Evolutionary conservation across 2,888 invertebrate genomes (phyloP), one percentile per base, ranked within the genome.

Genomic region (Steinernema scapterisci): DNA sequence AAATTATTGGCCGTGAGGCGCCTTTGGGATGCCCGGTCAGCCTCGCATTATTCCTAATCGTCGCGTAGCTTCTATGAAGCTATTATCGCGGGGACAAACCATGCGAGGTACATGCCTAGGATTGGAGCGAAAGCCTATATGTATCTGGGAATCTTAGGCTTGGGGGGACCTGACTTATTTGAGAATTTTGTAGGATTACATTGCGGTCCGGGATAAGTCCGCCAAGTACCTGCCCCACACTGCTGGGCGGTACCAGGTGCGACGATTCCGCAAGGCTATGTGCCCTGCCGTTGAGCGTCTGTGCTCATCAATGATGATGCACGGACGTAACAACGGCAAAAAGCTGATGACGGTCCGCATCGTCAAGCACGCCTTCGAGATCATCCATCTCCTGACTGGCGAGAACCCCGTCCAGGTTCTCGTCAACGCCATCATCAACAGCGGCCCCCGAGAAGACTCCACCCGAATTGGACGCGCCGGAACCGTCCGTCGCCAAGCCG

Each of bases 391-490:
- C 77, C 88, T 91, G 45, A 90, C 91, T 74, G 90, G 90, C 82
- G 91, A 91, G 91, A 91, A 91, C 86, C 91, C 91, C 74, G 89
- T 91, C 71, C 90, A 94, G 92, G 91, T 94, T 84, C 91, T 99
- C 80, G 97, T 99, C 75, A 94, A 95, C 83, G 97, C 97, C 79
- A 96, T 99, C 87, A 97, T 99, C 88, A 97, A 99, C 91, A 95
- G 95, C 79, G 99, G 99, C 27, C 99, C 99, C 71, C 92, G 99
- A 88, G 99, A 99, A 92, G 99, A 99, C 89, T 97, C 97, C 0
- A 99, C 99, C 76, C 94, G 99, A 91, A 99, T 99, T 88, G 99
- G 99, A 90, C 94, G 99, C 88, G 97, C 97, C 81, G 99, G 99
- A 91, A 99, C 99, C 0, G 99, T 99, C n/a, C 92, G 99, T 89